Evolutionary conservation across 2,797 vertebrate species (phyloP), one percentile per base, ranked within the genome.

Genomic region (Gymnocypris eckloni): DNA sequence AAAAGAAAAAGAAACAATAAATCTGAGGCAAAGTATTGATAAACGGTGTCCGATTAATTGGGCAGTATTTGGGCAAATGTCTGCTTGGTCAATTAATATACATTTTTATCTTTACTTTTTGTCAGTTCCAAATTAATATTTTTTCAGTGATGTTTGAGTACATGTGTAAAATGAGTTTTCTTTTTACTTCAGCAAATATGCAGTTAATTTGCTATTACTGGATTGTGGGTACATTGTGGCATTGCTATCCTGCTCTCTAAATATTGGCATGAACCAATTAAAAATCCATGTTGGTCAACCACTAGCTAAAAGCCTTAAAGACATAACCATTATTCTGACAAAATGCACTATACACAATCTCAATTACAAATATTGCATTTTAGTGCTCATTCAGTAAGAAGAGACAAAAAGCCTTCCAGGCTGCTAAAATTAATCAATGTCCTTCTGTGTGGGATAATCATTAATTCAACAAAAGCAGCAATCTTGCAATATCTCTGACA

Each of bases 401-500:
- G 22, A 54, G 15, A 79, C 28, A 72, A 37, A 56, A 37, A 39
- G 11, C 67, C 10, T 79, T 43, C 43, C 6, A 79, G 78, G 70
- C 18, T 33, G 56, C 33, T 71, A 54, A 56, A 72, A 64, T 72
- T 41, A 85, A 80, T 72, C 77, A 85, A 59, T 48, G 48, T 72
- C 18, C 50, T 61, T 56, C 71, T 72, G 66, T 64, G 13, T 20
- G 9, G 52, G 16, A 56, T 48, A 54, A 48, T 85, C 43, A 85
- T 79, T 80, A 48, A 61, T 72, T 77, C 20, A 79, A 64, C 9
- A 70, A 72, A 80, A n/a, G 9, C 67, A 18, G 54, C 50, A 37
- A 79, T 80, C 39, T 20, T 61, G 75, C 84, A 70, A 70, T 78
- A 54, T 69, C 82, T 78, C 56, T 69, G 16, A 84, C 41, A 76